Percentiles rank a stretch among this genome's conserved stretches.
These are phyloP conservation scores for Centropyge bicolor DNA, from an alignment of 2,797 vertebrate species.

Conservation along the genomic window DNA sequence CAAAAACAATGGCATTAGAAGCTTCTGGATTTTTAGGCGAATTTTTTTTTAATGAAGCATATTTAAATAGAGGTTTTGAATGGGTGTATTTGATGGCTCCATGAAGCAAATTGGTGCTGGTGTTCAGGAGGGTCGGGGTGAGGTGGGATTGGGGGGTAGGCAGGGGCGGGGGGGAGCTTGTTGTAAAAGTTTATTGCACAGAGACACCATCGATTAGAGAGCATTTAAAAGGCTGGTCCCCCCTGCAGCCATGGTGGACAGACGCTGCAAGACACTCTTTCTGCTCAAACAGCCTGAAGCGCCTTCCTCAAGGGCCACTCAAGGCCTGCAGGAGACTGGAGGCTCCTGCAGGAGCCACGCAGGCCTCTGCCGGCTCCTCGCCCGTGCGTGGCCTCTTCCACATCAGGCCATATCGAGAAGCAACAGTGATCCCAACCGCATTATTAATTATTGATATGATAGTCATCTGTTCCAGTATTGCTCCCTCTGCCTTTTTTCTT, in stretches of 20 bases:
- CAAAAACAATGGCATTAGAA: no score
- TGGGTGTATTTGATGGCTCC: slow-evolving; percentile 26
- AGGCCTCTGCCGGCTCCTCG: not conserved
- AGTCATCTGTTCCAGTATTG: slow-evolving; percentile 76
- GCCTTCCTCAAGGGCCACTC: slow-evolving; percentile 43
- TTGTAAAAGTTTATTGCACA: slow-evolving; percentile 91
- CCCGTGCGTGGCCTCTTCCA: slow-evolving; percentile 13
- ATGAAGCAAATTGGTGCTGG: slow-evolving; percentile 85
- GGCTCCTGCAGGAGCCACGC: slow-evolving; percentile 9
- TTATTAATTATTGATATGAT: slow-evolving; percentile 87
- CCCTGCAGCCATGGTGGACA: slow-evolving; percentile 43
- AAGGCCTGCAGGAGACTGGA: slow-evolving; percentile 17
- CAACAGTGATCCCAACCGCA: slow-evolving; percentile 79
- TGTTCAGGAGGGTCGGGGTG: slow-evolving; percentile 76
- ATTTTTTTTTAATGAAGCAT: no score
- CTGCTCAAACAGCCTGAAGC: slow-evolving; percentile 48
- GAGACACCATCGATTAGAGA: slow-evolving; percentile 91
- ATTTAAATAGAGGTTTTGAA: not conserved
- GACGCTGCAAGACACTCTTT: slow-evolving; percentile 56
- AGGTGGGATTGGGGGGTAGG: slow-evolving; percentile 77
- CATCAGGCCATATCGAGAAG: slow-evolving; percentile 40
- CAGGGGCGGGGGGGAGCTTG: no score
- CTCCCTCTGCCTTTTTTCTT: slow-evolving; percentile 48
- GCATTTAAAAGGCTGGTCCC: slow-evolving; percentile 74
- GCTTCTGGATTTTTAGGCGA: not conserved